Base-by-base conservation (phyloP, 2,113 vertebrate genomes). In the Phyllopteryx taeniolatus region DNA sequence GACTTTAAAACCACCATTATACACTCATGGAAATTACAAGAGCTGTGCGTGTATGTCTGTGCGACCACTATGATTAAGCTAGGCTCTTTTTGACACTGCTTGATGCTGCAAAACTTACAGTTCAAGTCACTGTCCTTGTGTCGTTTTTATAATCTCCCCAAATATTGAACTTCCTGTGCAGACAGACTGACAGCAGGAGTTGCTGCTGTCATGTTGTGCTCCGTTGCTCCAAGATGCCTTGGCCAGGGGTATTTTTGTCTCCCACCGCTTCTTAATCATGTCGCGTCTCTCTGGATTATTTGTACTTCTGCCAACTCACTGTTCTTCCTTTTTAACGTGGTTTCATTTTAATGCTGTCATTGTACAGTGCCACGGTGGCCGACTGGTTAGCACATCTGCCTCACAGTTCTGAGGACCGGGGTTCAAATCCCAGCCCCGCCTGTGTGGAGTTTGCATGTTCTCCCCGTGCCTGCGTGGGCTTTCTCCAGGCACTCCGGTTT, bases 261-360 rank as follows among this genome's bases (percentile, higher is more conserved):
- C 68, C 75, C 72, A 80, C 84, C 77, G 84, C 81, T 83, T 86
- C 77, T 84, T 88, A 87, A 90, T 90, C 83, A 81, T 82, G 79
- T 77, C 64, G 75, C 82, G 81, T 84, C 82, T 85, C 79, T 81
- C 70, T 84, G 84, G 86, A 47, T 67, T 31, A 67, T 67, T 22
- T 5, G 44, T 51, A 22, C 47, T 49, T 49, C 10, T 51, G 17
- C 46, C 22, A 5, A 12, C 13, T 33, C 63, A 42, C 35, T 46
- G 3, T n/a, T 43, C 39, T 22, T 14, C 19, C 63, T 54, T 39
- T 59, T 59, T 1, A 59, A 27, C 56, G 5, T 15, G 56, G 10
- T 59, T 59, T 47, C 44, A 4, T 2, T 44, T 64, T 5, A 44
- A 54, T 54, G 53, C 2, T 14, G 8, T 53, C 51, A 27, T 27